Evolutionary conservation across 2,113 vertebrate species (phyloP).

Genomic region (Megaceryle torquata): DNA sequence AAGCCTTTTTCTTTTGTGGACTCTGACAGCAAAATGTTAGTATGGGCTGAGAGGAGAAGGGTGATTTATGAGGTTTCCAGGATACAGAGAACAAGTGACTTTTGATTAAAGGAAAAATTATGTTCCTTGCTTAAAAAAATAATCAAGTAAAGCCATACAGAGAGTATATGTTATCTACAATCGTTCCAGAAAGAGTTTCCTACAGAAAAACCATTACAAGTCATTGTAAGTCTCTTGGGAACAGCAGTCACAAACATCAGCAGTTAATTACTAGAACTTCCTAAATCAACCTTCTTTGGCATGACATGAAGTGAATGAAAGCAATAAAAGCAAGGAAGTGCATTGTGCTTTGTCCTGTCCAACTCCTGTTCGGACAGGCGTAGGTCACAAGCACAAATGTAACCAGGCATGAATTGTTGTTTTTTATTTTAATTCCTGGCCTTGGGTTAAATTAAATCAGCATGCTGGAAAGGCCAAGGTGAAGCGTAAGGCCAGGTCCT

Average conservation of each 20-base stretch:
- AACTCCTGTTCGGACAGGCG: slow-evolving; percentile 54
- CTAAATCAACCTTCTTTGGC: slow-evolving; percentile 68
- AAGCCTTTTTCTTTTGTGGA: not conserved
- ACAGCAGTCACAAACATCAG: slow-evolving; percentile 66
- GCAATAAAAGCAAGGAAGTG: slow-evolving; percentile 72
- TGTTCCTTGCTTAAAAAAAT: slow-evolving; percentile 22
- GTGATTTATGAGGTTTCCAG: not conserved
- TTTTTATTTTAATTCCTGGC: slow-evolving; percentile 44
- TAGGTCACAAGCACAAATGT: slow-evolving; percentile 63
- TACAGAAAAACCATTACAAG: slow-evolving; percentile 63
- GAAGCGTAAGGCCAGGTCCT: not conserved
- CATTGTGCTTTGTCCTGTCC: slow-evolving; percentile 74
- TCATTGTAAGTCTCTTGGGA: slow-evolving; percentile 45
- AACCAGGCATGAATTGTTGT: slow-evolving; percentile 54
- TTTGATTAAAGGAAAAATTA: slow-evolving; percentile 3
- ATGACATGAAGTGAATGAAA: slow-evolving; percentile 69
- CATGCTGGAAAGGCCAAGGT: slow-evolving; percentile 52
- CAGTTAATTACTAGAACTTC: slow-evolving; percentile 66
- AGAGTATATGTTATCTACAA: slow-evolving; percentile 34
- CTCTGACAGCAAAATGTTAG: not conserved
- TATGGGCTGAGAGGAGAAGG: not conserved
- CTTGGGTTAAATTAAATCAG: slow-evolving; percentile 60
- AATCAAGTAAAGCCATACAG: not conserved
- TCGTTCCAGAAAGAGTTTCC: slow-evolving; percentile 38
- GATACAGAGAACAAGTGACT: not conserved